These are phyloP conservation scores for Cheilosia scutellata DNA, from an alignment of 2,888 invertebrate species.

Conservation along the genomic window DNA sequence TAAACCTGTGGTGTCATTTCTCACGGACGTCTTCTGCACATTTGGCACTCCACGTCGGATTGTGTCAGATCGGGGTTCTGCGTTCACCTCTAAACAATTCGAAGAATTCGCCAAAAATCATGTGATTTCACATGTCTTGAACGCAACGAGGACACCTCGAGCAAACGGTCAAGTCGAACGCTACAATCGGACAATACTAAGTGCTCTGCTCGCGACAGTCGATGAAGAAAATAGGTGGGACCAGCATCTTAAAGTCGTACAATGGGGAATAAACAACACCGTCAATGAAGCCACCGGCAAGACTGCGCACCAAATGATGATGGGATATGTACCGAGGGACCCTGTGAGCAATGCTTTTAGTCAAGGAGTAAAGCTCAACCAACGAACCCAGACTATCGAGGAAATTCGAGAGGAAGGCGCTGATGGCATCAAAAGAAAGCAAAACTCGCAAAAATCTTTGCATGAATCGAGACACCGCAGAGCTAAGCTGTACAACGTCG, in stretches of 20 bases:
- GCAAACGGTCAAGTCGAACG: conserved; percentile 25
- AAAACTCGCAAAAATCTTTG: no score
- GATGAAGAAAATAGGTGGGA: conserved; percentile 5
- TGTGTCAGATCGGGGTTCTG: conserved; percentile 1
- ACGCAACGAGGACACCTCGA: conserved; percentile 33
- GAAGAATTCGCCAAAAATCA: background rate
- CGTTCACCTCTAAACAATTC: conserved; percentile 17
- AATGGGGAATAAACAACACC: conserved; percentile 44
- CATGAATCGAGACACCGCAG: no score
- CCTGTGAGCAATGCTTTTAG: background rate
- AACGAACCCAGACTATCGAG: background rate
- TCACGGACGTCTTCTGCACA: background rate
- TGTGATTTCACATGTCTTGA: background rate
- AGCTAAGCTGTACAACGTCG: no score
- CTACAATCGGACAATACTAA: conserved; percentile 11
- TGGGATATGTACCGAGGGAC: conserved; percentile 25
- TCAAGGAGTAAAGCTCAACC: background rate
- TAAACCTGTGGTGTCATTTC: background rate
- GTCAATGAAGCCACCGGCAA: conserved; percentile 5
- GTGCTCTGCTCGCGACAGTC: background rate
- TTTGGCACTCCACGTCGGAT: conserved; percentile 5
- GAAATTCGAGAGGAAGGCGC: background rate
- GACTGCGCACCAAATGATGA: conserved; percentile 10
- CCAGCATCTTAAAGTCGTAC: conserved; percentile 1
- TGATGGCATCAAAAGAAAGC: background rate